Base-by-base conservation (phyloP, 2,113 vertebrate species). In the Vanacampus margaritifer region DNA sequence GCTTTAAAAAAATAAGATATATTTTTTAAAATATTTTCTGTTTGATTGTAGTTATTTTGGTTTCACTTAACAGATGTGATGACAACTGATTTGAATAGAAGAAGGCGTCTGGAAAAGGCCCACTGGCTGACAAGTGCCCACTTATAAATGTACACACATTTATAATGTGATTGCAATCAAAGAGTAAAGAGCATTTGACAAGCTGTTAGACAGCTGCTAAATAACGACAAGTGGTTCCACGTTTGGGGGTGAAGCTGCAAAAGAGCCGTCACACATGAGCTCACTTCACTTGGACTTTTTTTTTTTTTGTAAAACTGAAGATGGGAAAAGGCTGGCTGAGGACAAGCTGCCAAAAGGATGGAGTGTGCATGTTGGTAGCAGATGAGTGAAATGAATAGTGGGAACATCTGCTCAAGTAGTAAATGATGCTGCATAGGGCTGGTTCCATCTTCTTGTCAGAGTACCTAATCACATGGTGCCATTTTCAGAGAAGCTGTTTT, bases 341-440 rank as follows among this genome's bases (percentile, higher is more conserved):
- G 2, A 3, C 65, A 71, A 71, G 70, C 61, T 54, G 74, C 28
- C 51, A 65, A 56, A 73, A 74, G 65, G 67, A 64, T 81, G 61
- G 75, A 74, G 63, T 70, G 72, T 71, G 66, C 24, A 24, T 59
- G 63, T 73, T 70, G 78, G 78, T 69, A 79, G 58, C 74, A 73
- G 72, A 73, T 57, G 64, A 69, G 73, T 35, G 67, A 80, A 74
- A 72, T 68, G 64, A 79, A 64, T 39, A 5, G 28, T 43, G 59
- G 69, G 43, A 61, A 62, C 61, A 78, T 78, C 36, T 73, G 67
- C 53, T 84, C 56, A 67, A 83, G 75, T 75, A 71, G 66, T 56
- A 58, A 72, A 71, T 70, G 74, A 79, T 79, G 66, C 74, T 84
- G 81, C 75, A 59, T 36, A 12, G 65, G 53, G 46, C 57, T 54